Conservation (phyloP, 2,888 invertebrate species). For the Odiellus spinosus region DNA sequence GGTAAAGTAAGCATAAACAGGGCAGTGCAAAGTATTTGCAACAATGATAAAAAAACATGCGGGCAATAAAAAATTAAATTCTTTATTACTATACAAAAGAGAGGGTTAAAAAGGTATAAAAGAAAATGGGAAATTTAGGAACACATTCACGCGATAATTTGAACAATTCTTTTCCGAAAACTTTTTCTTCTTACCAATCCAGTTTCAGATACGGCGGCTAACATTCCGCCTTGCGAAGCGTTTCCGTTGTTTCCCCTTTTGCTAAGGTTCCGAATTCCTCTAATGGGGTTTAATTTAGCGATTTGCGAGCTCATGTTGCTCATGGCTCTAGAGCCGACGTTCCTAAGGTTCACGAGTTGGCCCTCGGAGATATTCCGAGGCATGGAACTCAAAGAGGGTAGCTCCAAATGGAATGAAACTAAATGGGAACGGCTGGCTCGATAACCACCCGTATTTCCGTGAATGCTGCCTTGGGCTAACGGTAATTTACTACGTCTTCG, state of each 20-base stretch:
- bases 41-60: too few species aligned
- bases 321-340: slow-evolving; percentile 39
- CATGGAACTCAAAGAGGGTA: slow-evolving; percentile 24
- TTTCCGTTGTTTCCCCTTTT: not conserved
- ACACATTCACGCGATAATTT: too few species aligned
- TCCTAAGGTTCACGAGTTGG: slow-evolving; percentile 60
- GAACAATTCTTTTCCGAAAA: too few species aligned
- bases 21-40: too few species aligned
- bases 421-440: slow-evolving; percentile 5
- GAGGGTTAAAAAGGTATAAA: too few species aligned
- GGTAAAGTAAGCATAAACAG: too few species aligned
- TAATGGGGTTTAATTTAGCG: slow-evolving; percentile 57
- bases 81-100: too few species aligned
- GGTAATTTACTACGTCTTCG: slow-evolving; percentile 22
- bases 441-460: slow-evolving; percentile 10
- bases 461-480: slow-evolving; percentile 13
- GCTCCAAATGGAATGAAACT: slow-evolving; percentile 15
- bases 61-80: too few species aligned
- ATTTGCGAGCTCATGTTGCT: slow-evolving; percentile 74
- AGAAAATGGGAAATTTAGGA: too few species aligned
- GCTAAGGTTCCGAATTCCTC: slow-evolving; percentile 1
- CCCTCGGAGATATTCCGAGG: slow-evolving; percentile 72
- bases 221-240: not conserved
- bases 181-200: too few species aligned
- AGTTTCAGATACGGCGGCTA: too few species aligned